Conservation (phyloP, 2,113 vertebrate genomes). For the Lonchura striata region DNA sequence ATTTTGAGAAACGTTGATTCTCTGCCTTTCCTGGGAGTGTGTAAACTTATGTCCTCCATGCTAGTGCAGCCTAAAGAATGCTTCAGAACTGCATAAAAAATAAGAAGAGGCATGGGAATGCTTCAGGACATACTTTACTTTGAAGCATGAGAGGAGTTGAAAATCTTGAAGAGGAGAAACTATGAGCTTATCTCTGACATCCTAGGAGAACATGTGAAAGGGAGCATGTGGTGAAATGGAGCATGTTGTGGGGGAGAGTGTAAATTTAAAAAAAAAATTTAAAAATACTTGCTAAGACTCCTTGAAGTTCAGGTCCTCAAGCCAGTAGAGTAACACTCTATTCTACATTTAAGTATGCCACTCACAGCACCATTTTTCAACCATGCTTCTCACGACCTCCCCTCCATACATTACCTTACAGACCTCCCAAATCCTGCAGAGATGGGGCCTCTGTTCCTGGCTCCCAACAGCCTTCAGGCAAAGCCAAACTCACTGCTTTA, state of each 20-base stretch:
- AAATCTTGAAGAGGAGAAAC: neutral
- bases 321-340: neutral
- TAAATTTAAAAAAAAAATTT: neutral
- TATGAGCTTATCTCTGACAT: neutral
- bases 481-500: neutral
- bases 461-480: neutral
- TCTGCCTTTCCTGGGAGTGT: neutral
- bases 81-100: neutral
- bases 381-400: rapidly evolving
- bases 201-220: neutral
- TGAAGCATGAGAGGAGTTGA: neutral
- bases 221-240: neutral
- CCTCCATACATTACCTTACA: neutral
- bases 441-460: neutral
- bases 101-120: neutral
- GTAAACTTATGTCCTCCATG: neutral
- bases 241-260: rapidly evolving
- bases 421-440: neutral
- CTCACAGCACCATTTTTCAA: neutral
- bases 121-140: neutral
- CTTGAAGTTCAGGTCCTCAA: neutral
- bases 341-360: neutral
- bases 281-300: neutral
- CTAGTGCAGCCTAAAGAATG: neutral
- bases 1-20: neutral